Evolutionary conservation across 2,888 invertebrate genomes (phyloP), one percentile per base, ranked within the genome.

Genomic region (Boloria selene): DNA sequence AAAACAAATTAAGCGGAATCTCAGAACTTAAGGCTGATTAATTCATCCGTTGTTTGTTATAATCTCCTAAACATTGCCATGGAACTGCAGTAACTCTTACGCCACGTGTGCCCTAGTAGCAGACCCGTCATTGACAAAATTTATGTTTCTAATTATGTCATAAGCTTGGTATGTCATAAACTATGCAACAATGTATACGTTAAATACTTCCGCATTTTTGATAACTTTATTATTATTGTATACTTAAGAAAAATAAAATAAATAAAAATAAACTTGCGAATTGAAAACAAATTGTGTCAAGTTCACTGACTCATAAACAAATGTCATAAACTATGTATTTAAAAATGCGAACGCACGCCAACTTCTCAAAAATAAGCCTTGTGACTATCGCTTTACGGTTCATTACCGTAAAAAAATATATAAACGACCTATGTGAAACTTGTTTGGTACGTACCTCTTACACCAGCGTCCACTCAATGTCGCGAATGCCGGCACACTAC

Each of bases 401-500:
- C 26, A 56, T 14, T 56, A 22, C 56, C 4, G 50, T 44, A 10
- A 31, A 45, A 53, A 17, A 13, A 17, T 56, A 26, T 38, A 50
- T 59, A 55, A 44, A 22, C 50, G 31, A 10, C 14, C 4, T 22
- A 63, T 55, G 50, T 26, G 47, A 44, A 59, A 31, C 52, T 49
- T 17, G 45, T 53, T 47, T 18, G 17, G 10, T 38, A 55, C 50
- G 59, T 50, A 75, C 74, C 71, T 72, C 49, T 51, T 65, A 45
- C 47, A 56, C n/a, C 64, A 50, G 64, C 76, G 74, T 72, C 76
- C 73, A 67, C 73, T 65, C 71, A 55, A 68, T 69, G 52, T 65
- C 70, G 67, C 70, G 73, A 72, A 70, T 73, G 68, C 70, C 72
- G 72, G 69, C 71, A 68, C 70, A 70, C 31, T 38, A 38, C 31